Evolutionary conservation across 2,113 vertebrate genomes (phyloP).

Genomic region (Solea senegalensis): DNA sequence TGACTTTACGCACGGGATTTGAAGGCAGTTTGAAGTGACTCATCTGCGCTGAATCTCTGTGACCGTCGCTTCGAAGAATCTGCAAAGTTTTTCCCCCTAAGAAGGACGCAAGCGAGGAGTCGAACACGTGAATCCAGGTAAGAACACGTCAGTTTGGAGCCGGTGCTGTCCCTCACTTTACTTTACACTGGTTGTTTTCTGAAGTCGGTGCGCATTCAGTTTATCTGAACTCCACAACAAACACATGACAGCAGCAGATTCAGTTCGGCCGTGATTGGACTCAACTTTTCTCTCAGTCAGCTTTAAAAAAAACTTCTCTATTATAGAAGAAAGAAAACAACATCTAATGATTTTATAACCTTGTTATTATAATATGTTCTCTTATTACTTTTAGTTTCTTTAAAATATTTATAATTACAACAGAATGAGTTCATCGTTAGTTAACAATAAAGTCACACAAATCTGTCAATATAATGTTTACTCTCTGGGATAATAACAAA

Average conservation of each 20-base stretch:
- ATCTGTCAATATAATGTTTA: too few species aligned
- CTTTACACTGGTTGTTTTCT: slow-evolving; percentile 2
- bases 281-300: background rate
- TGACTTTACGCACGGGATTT: slow-evolving; percentile 71
- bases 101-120: slow-evolving; percentile 15
- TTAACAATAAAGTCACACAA: too few species aligned
- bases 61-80: background rate
- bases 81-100: background rate
- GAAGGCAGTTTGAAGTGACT: slow-evolving; percentile 46
- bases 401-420: background rate
- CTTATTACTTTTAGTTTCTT: background rate
- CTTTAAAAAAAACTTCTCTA: background rate
- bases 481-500: too few species aligned
- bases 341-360: too few species aligned
- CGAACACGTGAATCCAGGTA: slow-evolving; percentile 52
- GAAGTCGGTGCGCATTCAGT: slow-evolving; percentile 17
- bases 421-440: background rate
- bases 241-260: slow-evolving; percentile 42
- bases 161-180: background rate
- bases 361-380: too few species aligned
- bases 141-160: slow-evolving; percentile 8
- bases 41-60: slow-evolving; percentile 11
- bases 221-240: slow-evolving; percentile 32
- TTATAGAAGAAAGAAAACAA: background rate
- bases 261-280: slow-evolving; percentile 28